phyloP scores from a whole-genome alignment of 2,113 vertebrate species.

The Myiozetetes cayanensis region DNA sequence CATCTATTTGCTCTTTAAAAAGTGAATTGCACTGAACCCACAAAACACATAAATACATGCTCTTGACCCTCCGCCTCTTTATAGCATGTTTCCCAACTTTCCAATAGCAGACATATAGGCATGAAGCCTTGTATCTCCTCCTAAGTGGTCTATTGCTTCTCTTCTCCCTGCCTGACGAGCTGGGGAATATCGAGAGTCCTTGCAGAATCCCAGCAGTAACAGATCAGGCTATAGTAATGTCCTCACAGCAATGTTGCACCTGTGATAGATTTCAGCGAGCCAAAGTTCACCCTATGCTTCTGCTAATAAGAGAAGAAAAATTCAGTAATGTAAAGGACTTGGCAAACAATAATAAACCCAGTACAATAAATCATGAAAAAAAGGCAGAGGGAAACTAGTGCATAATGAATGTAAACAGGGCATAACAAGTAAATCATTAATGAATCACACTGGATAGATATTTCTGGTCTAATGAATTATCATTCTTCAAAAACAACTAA shows the following conservation, averaged over 20 bases:
- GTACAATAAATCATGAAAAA: neutral
- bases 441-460: neutral
- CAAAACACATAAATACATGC: neutral
- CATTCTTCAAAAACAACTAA: neutral
- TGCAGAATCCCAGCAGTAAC: neutral
- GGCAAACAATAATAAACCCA: neutral
- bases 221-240: neutral
- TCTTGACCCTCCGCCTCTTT: neutral
- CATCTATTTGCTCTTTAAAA: neutral
- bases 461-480: neutral
- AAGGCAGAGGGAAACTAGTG: neutral
- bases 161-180: fast-evolving
- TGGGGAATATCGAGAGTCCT: fast-evolving
- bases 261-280: neutral
- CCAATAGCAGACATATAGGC: neutral
- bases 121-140: neutral
- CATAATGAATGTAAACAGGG: neutral
- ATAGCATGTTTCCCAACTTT: fast-evolving
- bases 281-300: neutral
- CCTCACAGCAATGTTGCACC: neutral
- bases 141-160: neutral
- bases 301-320: neutral
- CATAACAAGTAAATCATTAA: neutral
- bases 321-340: neutral
- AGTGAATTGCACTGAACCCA: neutral